Base-by-base conservation (phyloP, 1,140 invertebrate genomes). In the Brachionus angularis region DNA sequence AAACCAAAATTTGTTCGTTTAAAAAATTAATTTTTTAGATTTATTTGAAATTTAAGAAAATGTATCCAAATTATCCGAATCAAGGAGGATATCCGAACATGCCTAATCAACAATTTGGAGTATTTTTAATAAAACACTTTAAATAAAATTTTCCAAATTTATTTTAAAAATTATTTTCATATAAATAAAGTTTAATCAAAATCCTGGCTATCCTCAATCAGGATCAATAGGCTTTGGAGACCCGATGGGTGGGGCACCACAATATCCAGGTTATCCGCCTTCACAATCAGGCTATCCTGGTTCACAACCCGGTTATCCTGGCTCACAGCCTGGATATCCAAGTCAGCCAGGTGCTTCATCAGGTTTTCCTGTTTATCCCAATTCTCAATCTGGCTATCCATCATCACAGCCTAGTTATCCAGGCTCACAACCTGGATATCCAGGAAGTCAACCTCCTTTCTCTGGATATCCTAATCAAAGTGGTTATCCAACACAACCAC, bases 31-130 rank as follows among this genome's bases (percentile, higher is more conserved):
- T n/a, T 58, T 39, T 58, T 39, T 31, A 33, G 8, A 58, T 25
- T 58, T 42, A 58, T n/a, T n/a, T n/a, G n/a, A n/a, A n/a, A 58
- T 39, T 18, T 33, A 29, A 58, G 14, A 42, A 42, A 58, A 58
- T 58, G 53, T 58, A 58, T 27, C 53, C 53, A 21, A 58, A 58
- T 14, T 58, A 58, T 25, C 53, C 53, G n/a, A 58, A 58, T 36
- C 53, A 58, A 58, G 53, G 53, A 25, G 53, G 53, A 10, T 58
- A 36, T 39, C 53, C 53, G 23, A 36, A n/a, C n/a, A n/a, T n/a
- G n/a, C n/a, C 33, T 58, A 31, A 58, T 14, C 34, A 31, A 34
- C 33, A 31, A n/a, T 58, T 14, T 39, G 33, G 33, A 42, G n/a
- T n/a, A n/a, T n/a, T n/a, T n/a, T n/a, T n/a, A n/a, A n/a, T n/a